Base-by-base conservation (phyloP, 2,113 vertebrate genomes). In the Columba janthina region DNA sequence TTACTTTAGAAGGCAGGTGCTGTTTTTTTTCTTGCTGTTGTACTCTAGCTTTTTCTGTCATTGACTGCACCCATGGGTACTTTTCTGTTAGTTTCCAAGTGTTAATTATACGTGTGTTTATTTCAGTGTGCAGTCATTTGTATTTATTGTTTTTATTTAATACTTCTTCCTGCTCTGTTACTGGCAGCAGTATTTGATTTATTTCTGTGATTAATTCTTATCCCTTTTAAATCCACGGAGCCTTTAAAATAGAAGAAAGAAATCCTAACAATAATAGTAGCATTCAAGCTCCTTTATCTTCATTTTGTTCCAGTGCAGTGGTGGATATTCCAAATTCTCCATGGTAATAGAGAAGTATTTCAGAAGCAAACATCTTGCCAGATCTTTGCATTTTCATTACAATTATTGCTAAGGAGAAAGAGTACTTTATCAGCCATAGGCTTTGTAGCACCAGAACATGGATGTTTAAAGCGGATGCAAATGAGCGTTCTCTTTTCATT, bases 291-390 rank as follows among this genome's bases (percentile, higher is more conserved):
- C 72, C 79, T 95, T 97, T 97, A 90, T 96, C 94, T 97, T 95
- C 83, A 86, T 96, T 96, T 97, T 96, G 88, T 96, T 96, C 85
- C 92, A 96, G 86, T 94, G 69, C 81, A 71, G 95, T 90, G 93
- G 91, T 96, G 79, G 76, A 97, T 97, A 97, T 96, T 97, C 79
- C 84, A 94, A 69, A 95, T 96, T 97, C 96, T 94, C 92, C 96
- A 96, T 96, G 96, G 96, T 79, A 96, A 94, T 97, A 80, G 86
- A 58, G 65, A 96, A 94, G 89, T 93, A 96, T 96, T 97, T 96
- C 96, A 97, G 86, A 79, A 96, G 86, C 75, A 70, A 83, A 70
- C 91, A 90, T 32, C 94, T 94, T 93, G 94, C 96, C 95, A 96
- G 88, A 93, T 95, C 91, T 97, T 84, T 95, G 93, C 91, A 93